Base-by-base conservation (phyloP, 2,888 invertebrate species). In the Blastobasis lacticolella region DNA sequence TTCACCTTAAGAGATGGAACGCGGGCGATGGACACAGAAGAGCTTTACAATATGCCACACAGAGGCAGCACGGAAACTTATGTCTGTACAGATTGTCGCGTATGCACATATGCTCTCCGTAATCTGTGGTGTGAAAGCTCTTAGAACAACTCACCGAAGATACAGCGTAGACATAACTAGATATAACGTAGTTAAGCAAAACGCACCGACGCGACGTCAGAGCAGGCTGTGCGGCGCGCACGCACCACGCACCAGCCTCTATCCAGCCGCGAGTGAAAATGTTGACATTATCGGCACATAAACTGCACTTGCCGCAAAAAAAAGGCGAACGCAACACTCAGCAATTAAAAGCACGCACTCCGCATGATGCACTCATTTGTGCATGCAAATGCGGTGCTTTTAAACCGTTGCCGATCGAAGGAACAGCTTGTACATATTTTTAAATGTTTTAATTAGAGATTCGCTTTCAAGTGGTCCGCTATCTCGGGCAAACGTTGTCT, bases 401-500 rank as follows among this genome's bases (percentile, higher is more conserved):
- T 71, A 70, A 65, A 69, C 67, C 23, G 60, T 64, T 63, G 63
- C 61, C 60, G 61, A 58, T 58, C 54, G 66, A 69, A 63, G 67
- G 68, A 75, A 73, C 75, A 75, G 78, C 78, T 73, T 75, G 72
- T 71, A 66, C 50, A 49, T 51, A 50, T 50, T 69, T 73, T 75
- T 79, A 73, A 78, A 80, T 74, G 77, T 81, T 76, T 83, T 81
- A 79, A 81, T 82, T 80, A 79, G 71, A 67, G 64, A 64, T 67
- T 67, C 63, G 61, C 69, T 72, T 73, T 73, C 68, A 67, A 57
- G 54, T 55, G 55, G 54, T 56, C 78, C 78, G 74, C 73, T 76
- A 80, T 80, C 76, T 67, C 58, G 23, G n/a, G 38, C 23, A 37
- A 48, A 45, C 40, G 36, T 60, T 63, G 65, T 66, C 64, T 67